Evolutionary conservation across 2,113 vertebrate genomes (phyloP), one percentile per base, ranked within the genome.

Genomic region (Phaethornis superciliosus): DNA sequence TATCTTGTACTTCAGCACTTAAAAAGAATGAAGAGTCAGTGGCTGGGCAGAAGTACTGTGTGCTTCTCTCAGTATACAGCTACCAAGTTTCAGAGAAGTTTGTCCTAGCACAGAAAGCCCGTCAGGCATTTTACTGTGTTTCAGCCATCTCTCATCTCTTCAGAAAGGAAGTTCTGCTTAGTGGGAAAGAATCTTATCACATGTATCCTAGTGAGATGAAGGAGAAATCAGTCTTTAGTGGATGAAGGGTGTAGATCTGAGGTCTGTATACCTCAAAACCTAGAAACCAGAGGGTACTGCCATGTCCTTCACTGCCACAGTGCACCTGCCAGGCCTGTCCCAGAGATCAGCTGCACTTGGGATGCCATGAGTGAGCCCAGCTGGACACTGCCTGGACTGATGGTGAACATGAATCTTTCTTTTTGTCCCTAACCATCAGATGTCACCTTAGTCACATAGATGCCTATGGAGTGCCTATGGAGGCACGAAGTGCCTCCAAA

Each of bases 31-130:
- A 22, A 35, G 54, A 81, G 3, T 18, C 63, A 88, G 28, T 8
- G 2, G 30, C 0, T 60, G 33, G 64, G 7, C 51, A 70, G 42
- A 46, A 70, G 23, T 12, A 46, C 30, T 42, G n/a, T 1, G 0
- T 58, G 19, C 26, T 35, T 1, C 27, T 30, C 54, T 59, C 35
- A 19, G 4, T 40, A 56, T 35, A 49, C 40, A 9, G 2, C 37
- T n/a, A 30, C 28, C 51, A 62, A 26, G 54, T 35, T 62, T 81
- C 89, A 77, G 47, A 80, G 35, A 7, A 58, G 35, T 9, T 32
- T n/a, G 15, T 49, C n/a, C 68, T 11, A 64, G 21, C n/a, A 55
- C 30, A 60, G 28, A 47, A 35, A 28, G 15, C 4, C 26, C 12
- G 15, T 20, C 33, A 28, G 5, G 15, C 15, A 47, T 32, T 67